These are phyloP conservation scores for Diacarnus erythraeanus DNA, from an alignment of 37 sponge, comb jelly and placozoan species.

Conservation along the genomic window DNA sequence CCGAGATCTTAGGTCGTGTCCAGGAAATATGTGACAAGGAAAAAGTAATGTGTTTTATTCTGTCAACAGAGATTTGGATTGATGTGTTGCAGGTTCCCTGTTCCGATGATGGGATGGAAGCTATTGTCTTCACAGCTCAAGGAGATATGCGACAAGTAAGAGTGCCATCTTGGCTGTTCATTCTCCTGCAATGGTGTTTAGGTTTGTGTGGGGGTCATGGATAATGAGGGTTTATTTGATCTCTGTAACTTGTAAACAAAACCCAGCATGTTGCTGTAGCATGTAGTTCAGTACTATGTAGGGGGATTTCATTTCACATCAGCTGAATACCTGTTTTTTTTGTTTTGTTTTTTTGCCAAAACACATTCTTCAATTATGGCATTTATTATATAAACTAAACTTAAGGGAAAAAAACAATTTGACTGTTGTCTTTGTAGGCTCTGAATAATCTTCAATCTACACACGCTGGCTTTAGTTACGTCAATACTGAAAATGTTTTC, in stretches of 20 bases:
- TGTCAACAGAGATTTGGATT: neutral
- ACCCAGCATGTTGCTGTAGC: too few species aligned
- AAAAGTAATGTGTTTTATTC: constrained; percentile 43
- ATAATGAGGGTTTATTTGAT: too few species aligned
- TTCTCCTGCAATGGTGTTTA: too few species aligned
- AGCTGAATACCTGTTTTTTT: too few species aligned
- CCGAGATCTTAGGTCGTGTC: constrained; percentile 83
- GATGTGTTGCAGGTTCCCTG: constrained; percentile 47
- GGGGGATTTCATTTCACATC: too few species aligned
- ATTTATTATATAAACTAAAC: neutral
- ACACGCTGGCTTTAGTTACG: constrained; percentile 86
- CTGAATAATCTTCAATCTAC: constrained; percentile 96
- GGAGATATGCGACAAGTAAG: constrained; percentile 99
- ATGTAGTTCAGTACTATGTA: too few species aligned
- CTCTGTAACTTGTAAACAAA: too few species aligned
- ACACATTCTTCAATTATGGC: neutral
- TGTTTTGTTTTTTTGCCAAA: neutral
- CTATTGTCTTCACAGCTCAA: constrained; percentile 96
- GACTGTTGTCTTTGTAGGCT: constrained; percentile 32
- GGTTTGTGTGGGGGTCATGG: too few species aligned
- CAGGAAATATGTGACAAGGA: constrained; percentile 94
- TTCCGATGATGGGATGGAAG: constrained; percentile 96
- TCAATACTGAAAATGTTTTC: constrained; percentile 96
- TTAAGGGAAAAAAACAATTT: neutral
- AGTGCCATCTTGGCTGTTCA: too few species aligned